phyloP scores from a whole-genome alignment of 2,888 invertebrate genomes.

The Deroplatys truncata region DNA sequence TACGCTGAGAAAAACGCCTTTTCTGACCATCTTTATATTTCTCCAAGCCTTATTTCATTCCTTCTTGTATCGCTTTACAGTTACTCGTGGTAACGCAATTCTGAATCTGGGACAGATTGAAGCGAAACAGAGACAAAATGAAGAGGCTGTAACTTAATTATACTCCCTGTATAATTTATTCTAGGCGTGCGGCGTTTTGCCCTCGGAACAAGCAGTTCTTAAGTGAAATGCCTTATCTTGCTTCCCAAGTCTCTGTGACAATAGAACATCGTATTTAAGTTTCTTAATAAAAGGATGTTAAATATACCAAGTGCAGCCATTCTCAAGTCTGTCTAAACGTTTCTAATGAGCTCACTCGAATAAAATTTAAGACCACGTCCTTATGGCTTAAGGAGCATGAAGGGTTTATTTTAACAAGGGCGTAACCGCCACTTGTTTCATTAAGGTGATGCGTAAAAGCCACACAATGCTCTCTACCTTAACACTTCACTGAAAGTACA shows the following conservation, averaged over 20 bases:
- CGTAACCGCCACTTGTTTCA: background rate
- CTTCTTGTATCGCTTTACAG: background rate
- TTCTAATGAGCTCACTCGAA: background rate
- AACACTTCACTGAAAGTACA: no score
- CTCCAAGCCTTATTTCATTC: background rate
- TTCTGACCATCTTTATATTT: no score
- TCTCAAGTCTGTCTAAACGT: background rate
- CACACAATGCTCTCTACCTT: no score
- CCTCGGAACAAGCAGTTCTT: background rate
- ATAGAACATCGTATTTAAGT: background rate
- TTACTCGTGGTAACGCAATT: background rate
- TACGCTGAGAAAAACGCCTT: no score
- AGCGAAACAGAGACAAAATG: background rate
- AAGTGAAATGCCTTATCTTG: background rate
- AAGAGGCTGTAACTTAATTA: background rate
- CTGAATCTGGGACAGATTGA: background rate
- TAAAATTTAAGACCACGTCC: background rate
- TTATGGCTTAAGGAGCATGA: background rate
- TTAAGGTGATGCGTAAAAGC: no score
- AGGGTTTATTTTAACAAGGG: background rate
- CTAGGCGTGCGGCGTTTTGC: background rate
- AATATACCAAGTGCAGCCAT: background rate
- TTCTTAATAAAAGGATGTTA: background rate
- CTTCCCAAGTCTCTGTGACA: background rate
- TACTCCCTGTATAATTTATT: background rate